Conservation (phyloP, 2,113 vertebrate genomes). For the Cyphomyrus plagiostoma region DNA sequence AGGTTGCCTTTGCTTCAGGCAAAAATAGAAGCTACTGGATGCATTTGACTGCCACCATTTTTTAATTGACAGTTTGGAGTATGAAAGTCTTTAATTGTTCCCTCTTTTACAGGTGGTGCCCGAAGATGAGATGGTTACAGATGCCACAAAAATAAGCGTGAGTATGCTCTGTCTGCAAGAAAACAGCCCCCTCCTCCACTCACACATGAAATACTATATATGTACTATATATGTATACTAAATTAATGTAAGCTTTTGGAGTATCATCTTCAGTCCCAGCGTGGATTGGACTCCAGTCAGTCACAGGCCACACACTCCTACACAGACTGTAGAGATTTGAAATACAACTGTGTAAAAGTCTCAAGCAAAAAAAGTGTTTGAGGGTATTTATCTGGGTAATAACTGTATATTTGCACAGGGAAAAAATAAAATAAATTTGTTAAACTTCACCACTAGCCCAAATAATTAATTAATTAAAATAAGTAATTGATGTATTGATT, state of each 20-base stretch:
- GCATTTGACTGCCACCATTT: not conserved
- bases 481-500: not conserved
- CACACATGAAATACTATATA: not conserved
- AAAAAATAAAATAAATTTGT: not conserved
- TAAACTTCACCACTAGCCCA: not conserved
- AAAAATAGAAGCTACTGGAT: not conserved
- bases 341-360: not conserved
- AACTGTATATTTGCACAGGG: not conserved
- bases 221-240: not conserved
- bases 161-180: conserved; percentile 52
- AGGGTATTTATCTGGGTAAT: not conserved
- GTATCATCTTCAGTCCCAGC: not conserved
- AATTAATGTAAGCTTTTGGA: not conserved
- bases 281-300: not conserved
- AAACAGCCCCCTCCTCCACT: not conserved
- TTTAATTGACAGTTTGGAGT: not conserved
- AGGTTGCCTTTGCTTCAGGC: not conserved
- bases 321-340: not conserved
- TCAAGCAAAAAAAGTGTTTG: not conserved
- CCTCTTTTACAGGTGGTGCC: conserved; percentile 63
- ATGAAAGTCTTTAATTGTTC: not conserved
- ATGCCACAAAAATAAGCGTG: conserved; percentile 92
- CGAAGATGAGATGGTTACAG: conserved; percentile 73
- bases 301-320: not conserved
- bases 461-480: not conserved